Evolutionary conservation across 2,797 vertebrate species (phyloP), one percentile per base, ranked within the genome.

Genomic region (Neomorphus geoffroyi): DNA sequence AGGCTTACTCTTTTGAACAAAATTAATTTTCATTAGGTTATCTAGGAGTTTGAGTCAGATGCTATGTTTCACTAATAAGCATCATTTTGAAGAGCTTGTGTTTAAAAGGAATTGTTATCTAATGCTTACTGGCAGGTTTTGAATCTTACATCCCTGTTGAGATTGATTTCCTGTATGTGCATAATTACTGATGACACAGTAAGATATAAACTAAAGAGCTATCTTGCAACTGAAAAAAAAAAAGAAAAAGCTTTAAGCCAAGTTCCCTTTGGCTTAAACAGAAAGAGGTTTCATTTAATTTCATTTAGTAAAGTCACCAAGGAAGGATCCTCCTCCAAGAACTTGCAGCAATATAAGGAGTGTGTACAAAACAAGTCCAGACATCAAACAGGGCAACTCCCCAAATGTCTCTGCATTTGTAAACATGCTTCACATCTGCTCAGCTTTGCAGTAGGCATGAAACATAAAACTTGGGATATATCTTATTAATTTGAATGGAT

Each of bases 171-270:
- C 90, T 96, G 77, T 95, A 74, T 71, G 85, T 86, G 88, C 78
- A 94, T 95, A 87, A 96, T 94, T 95, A 92, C 90, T 88, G 96
- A 95, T 96, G 94, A 92, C 92, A 94, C 74, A 90, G 83, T 88
- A 74, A 94, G 90, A 94, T 93, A 90, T 18, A 74, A 89, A 24
- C 84, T 88, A 35, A 81, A 88, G 71, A 88, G 51, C 64, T 79
- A 92, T 67, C 94, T 86, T 84, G 74, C 77, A 94, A 84, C 56
- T 85, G 85, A 11, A 80, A 33, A 56, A 69, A 61, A 73, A 73
- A 46, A 33, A 41, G 37, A 50, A 69, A 53, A 84, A 78, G 16
- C 39, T 91, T 86, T 80, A 75, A 86, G 80, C 80, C 78, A 86
- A 86, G 73, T 71, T 96, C 80, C 46, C 64, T 80, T 93, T 74